Conservation (phyloP, 2,888 invertebrate genomes). For the Acrobasis consociella region DNA sequence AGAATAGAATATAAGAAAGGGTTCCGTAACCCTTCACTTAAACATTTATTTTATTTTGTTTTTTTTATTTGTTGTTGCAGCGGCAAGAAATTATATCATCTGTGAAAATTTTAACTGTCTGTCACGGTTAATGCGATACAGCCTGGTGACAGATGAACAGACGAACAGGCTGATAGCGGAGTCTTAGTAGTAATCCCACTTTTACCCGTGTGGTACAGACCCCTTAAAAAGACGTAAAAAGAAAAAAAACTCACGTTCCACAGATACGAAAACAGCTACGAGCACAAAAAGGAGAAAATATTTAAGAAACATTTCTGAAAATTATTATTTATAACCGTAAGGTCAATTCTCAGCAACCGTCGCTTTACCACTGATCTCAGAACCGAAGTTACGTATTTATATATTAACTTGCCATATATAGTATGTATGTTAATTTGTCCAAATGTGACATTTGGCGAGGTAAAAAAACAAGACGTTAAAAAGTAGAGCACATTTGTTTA, state of each 20-base stretch:
- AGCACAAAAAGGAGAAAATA: neutral
- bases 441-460: neutral
- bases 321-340: neutral
- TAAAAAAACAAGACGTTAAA: neutral
- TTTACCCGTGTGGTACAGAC: too few relatives aligned
- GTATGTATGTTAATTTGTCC: neutral
- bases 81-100: too few relatives aligned
- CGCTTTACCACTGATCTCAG: neutral
- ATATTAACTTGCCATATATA: neutral
- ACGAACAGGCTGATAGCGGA: too few relatives aligned
- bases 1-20: too few relatives aligned
- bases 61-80: too few relatives aligned
- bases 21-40: too few relatives aligned
- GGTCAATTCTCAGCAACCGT: neutral
- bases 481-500: neutral
- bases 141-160: too few relatives aligned
- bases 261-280: neutral
- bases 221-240: too few relatives aligned
- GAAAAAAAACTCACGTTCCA: neutral
- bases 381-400: slow-evolving; percentile 8
- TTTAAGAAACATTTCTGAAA: slow-evolving; percentile 9
- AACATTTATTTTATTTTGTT: too few relatives aligned
- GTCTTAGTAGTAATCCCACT: too few relatives aligned
- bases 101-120: too few relatives aligned
- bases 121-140: too few relatives aligned